Evolutionary conservation across 1,140 invertebrate species (phyloP).

Genomic region (Drosophila rhopaloa): DNA sequence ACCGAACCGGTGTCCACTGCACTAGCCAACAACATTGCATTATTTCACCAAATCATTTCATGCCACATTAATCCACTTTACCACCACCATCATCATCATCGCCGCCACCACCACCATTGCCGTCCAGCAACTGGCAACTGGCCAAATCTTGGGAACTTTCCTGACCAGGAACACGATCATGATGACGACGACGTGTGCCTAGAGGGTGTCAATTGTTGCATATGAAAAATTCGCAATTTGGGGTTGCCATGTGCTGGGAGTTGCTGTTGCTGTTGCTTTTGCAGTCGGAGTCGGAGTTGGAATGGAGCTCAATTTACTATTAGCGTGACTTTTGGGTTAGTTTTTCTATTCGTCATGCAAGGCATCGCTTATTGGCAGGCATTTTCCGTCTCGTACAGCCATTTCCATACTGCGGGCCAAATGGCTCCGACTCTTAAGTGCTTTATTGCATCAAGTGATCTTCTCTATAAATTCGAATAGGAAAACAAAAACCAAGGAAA

Average conservation of each 20-base stretch:
- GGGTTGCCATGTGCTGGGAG: slow-evolving; percentile 60
- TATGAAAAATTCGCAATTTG: slow-evolving; percentile 78
- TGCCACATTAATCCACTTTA: slow-evolving; percentile 83
- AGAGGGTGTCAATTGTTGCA: slow-evolving; percentile 82
- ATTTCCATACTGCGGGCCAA: slow-evolving; percentile 54
- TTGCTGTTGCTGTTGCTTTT: slow-evolving; percentile 4
- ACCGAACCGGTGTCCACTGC: slow-evolving; percentile 61
- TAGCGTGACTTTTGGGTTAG: slow-evolving; percentile 82
- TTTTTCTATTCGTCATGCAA: slow-evolving; percentile 83
- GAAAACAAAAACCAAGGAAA: slow-evolving; percentile 12
- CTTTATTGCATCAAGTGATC: slow-evolving; percentile 79
- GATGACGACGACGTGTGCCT: slow-evolving; percentile 74
- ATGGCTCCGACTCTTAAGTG: slow-evolving; percentile 62
- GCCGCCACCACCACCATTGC: slow-evolving; percentile 36
- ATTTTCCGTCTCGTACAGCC: slow-evolving; percentile 30
- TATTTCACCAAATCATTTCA: slow-evolving; percentile 83
- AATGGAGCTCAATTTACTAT: slow-evolving; percentile 77
- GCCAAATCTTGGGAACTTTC: slow-evolving; percentile 67
- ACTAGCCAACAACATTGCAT: slow-evolving; percentile 59
- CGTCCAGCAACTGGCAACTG: slow-evolving; percentile 24
- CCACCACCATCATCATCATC: slow-evolving; percentile 71
- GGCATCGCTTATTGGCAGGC: slow-evolving; percentile 69
- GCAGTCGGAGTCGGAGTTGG: slow-evolving; percentile 52
- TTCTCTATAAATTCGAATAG: slow-evolving; percentile 57
- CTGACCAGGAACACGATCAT: slow-evolving; percentile 44